Evolutionary conservation across 2,113 vertebrate species (phyloP).

Genomic region (Bombycilla garrulus): DNA sequence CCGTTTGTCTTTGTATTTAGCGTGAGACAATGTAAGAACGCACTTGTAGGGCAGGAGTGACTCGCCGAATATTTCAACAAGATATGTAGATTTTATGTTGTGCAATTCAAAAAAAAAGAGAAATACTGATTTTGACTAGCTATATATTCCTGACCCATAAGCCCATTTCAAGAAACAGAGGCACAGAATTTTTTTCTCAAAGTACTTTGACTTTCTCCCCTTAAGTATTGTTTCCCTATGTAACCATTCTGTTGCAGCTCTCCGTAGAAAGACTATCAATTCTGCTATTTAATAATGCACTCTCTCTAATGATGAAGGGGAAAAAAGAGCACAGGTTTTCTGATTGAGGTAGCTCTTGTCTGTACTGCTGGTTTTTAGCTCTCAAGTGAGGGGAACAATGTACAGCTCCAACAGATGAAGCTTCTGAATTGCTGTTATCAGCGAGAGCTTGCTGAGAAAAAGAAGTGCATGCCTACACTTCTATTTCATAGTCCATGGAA

Average conservation of each 20-base stretch:
- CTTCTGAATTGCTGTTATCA: conserved; percentile 1
- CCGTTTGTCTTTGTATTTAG: conserved; percentile 42
- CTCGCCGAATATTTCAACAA: not conserved
- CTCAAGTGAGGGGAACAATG: not conserved
- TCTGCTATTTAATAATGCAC: not conserved
- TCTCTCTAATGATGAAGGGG: not conserved
- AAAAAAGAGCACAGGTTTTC: not conserved
- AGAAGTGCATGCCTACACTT: not conserved
- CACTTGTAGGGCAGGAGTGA: not conserved
- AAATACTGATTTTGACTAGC: not conserved
- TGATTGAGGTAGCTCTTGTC: not conserved
- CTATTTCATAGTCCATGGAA: not conserved
- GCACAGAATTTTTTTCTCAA: not conserved
- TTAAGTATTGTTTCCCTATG: not conserved
- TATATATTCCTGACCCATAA: not conserved
- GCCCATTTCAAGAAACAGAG: not conserved
- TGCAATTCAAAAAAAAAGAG: not conserved
- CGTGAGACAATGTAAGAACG: not conserved
- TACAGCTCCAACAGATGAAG: not conserved
- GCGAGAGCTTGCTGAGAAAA: conserved; percentile 16
- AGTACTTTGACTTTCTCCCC: not conserved
- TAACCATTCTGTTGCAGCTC: not conserved
- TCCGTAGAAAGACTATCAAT: not conserved
- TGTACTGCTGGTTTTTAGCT: not conserved
- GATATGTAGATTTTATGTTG: not conserved